These are phyloP conservation scores for Lepilemur septentrionalis DNA, from an alignment of 2,797 vertebrate species.

Conservation along the genomic window DNA sequence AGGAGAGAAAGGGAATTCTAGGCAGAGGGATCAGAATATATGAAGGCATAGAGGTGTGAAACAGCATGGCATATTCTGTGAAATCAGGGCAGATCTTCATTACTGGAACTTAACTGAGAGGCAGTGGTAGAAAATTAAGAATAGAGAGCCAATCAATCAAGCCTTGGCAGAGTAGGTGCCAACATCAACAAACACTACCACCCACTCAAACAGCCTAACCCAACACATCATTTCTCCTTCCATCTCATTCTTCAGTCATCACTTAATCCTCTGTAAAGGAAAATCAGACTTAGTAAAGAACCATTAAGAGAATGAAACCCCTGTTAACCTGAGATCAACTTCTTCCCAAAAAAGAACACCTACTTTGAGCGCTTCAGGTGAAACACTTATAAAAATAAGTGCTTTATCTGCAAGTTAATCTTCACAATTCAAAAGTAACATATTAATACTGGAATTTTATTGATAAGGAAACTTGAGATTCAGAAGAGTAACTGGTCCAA, in stretches of 20 bases:
- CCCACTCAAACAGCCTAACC: neutral
- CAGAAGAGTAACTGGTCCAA: constrained; percentile 21
- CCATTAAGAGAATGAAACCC: neutral
- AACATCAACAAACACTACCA: neutral
- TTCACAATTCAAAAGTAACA: neutral
- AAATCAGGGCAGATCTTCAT: neutral
- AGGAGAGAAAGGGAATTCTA: neutral
- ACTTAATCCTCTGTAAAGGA: neutral
- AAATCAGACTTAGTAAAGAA: neutral
- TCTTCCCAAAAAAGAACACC: neutral
- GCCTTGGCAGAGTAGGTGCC: neutral
- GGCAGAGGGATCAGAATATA: neutral
- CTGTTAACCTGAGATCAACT: neutral
- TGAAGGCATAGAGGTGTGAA: neutral
- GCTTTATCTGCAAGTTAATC: neutral
- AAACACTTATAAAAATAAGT: constrained; percentile 7
- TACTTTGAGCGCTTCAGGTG: neutral
- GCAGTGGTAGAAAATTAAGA: neutral
- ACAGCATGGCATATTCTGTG: neutral
- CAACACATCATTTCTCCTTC: neutral
- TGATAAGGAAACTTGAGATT: constrained; percentile 1
- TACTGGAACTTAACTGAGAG: neutral
- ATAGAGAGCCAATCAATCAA: neutral
- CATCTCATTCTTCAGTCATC: neutral
- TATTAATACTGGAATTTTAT: constrained; percentile 2